These are phyloP conservation scores for Elysia crispata DNA, from an alignment of 2,888 invertebrate species.

Conservation along the genomic window DNA sequence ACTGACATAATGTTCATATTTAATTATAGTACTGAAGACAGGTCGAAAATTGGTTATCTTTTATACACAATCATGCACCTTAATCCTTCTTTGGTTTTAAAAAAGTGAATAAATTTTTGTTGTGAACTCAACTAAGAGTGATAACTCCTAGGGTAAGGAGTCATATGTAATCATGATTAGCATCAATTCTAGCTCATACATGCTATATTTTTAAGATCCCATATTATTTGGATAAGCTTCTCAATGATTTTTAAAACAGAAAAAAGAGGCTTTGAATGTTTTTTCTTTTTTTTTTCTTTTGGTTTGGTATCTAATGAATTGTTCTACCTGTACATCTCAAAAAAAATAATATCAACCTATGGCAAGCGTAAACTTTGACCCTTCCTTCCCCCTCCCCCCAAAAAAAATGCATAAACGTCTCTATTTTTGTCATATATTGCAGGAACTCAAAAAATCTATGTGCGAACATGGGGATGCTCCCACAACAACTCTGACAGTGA, in stretches of 20 bases:
- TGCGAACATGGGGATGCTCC: conserved; percentile 98
- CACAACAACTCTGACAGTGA: conserved; percentile 99
- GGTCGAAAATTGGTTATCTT: background rate
- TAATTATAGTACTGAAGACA: background rate
- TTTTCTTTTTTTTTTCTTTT: no score
- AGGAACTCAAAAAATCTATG: conserved; percentile 87
- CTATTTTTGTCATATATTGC: conserved; percentile 35
- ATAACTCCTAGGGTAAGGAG: no score
- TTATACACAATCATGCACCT: background rate
- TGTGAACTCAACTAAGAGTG: background rate
- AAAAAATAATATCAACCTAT: no score
- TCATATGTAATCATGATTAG: no score
- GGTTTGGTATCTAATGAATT: no score
- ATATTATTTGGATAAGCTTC: background rate
- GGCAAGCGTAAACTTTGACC: no score
- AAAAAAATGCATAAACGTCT: background rate
- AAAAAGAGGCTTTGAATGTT: no score
- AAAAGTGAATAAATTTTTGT: no score
- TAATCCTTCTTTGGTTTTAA: background rate
- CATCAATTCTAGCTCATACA: no score
- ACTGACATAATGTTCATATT: background rate
- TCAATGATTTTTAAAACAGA: background rate
- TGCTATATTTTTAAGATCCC: background rate
- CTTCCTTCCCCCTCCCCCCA: no score
- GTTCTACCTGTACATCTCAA: no score